phyloP scores from a whole-genome alignment of 2,113 vertebrate species.

The Nanorana parkeri region DNA sequence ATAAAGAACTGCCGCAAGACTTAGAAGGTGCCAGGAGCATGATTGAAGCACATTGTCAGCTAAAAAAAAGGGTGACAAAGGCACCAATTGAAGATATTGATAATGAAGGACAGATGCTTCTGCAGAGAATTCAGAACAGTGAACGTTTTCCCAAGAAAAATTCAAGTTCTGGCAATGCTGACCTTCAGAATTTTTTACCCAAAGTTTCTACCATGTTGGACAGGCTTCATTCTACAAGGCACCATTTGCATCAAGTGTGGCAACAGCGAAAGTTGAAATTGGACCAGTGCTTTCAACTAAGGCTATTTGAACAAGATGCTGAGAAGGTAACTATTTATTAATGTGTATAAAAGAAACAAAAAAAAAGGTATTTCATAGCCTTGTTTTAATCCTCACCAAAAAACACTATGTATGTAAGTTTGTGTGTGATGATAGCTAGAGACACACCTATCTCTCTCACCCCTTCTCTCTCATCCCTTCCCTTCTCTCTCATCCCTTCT shows the following conservation, averaged over 20 bases:
- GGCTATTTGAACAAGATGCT: conserved; percentile 96
- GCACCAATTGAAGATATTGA: conserved; percentile 95
- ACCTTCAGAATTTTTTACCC: conserved; percentile 89
- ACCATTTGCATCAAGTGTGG: conserved; percentile 98
- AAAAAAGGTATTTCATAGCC: too few relatives aligned
- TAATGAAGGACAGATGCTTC: conserved; percentile 89
- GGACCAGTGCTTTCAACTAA: conserved; percentile 98
- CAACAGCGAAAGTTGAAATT: conserved; percentile 94
- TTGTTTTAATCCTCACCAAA: too few relatives aligned
- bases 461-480: too few relatives aligned
- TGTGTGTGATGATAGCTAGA: too few relatives aligned
- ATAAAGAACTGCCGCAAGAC: conserved; percentile 93
- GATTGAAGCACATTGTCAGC: conserved; percentile 91
- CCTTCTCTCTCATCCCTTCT: too few relatives aligned
- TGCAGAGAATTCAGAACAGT: conserved; percentile 94
- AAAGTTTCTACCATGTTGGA: conserved; percentile 94
- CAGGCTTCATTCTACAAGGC: conserved; percentile 90
- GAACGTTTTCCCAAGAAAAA: conserved; percentile 88
- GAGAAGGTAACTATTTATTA: conserved; percentile 83
- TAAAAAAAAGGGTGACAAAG: conserved; percentile 95
- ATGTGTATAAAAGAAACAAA: too few relatives aligned
- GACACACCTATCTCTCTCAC: too few relatives aligned
- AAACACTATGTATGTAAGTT: too few relatives aligned
- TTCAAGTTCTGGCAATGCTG: conserved; percentile 88
- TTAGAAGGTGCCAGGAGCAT: conserved; percentile 90